phyloP scores from a whole-genome alignment of 2,113 vertebrate genomes.

The Paramormyrops kingsleyae region DNA sequence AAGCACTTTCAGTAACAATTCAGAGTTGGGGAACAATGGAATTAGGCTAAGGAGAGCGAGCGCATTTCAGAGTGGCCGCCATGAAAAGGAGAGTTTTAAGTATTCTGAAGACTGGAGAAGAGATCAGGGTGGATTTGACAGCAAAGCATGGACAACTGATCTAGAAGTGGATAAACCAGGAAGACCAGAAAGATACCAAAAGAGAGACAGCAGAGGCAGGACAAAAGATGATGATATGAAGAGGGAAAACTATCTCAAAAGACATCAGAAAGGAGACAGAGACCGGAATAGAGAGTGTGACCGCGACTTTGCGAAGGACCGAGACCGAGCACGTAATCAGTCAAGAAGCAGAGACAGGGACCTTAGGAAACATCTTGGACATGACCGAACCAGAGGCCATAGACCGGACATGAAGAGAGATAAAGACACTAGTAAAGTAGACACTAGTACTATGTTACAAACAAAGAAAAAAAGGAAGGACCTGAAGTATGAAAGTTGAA shows the following conservation, averaged over 20 bases:
- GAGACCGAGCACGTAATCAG: not conserved
- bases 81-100: constrained; percentile 55
- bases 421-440: constrained; percentile 50
- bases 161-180: constrained; percentile 32
- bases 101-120: constrained; percentile 59
- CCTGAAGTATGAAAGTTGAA: constrained; percentile 40
- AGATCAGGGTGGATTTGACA: constrained; percentile 46
- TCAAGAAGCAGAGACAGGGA: constrained; percentile 38
- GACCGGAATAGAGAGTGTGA: constrained; percentile 29
- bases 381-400: constrained; percentile 48
- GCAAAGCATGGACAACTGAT: constrained; percentile 47
- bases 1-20: constrained; percentile 45
- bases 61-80: constrained; percentile 53
- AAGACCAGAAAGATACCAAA: constrained; percentile 30
- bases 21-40: constrained; percentile 43
- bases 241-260: constrained; percentile 46
- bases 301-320: not conserved
- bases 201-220: constrained; percentile 9
- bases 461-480: constrained; percentile 32
- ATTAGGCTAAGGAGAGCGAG: constrained; percentile 42
- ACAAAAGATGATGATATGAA: constrained; percentile 31
- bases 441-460: constrained; percentile 21
- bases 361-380: constrained; percentile 29
- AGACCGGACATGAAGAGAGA: constrained; percentile 44
- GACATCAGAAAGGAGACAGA: constrained; percentile 29